Base-by-base conservation (phyloP, 2,888 invertebrate genomes). In the Plutella xylostella region DNA sequence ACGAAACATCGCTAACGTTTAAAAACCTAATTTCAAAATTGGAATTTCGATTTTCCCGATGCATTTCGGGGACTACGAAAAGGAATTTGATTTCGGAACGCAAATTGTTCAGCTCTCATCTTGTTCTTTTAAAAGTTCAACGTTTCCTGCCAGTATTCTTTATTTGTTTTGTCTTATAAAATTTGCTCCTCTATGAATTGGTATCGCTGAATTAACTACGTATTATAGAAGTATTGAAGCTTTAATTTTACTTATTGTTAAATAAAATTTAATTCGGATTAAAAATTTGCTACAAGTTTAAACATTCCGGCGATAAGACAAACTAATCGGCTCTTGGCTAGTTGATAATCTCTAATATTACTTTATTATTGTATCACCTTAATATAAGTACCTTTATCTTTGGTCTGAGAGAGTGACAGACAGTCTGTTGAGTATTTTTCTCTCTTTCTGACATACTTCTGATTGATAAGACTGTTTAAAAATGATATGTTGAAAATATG, bases 1-100 rank as follows among this genome's bases (percentile, higher is more conserved):
- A 55, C 65, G 60, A 55, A 67, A 71, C 62, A 70, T 71, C 53
- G 74, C 78, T 63, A 65, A 68, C 59, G 79, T 79, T 53, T 80
- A 68, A 67, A 50, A 34, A 40, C 18, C 33, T 33, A 4, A 15
- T 37, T 37, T 37, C 12, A 21, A 19, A 41, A n/a, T 19, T 31
- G 31, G 30, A 19, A 37, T 30, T 18, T 25, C 11, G 19, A 25
- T 22, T 28, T 39, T 20, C 11, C n/a, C 12, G 20, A 20, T 4
- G 37, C 20, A 12, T 15, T 37, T 37, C 18, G 35, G 15, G 4
- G n/a, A n/a, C n/a, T n/a, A n/a, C n/a, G n/a, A n/a, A n/a, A n/a
- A n/a, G n/a, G n/a, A n/a, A n/a, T n/a, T n/a, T n/a, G n/a, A n/a
- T n/a, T n/a, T n/a, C n/a, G n/a, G n/a, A n/a, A n/a, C n/a, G n/a